Base-by-base conservation (phyloP, 2,797 vertebrate species). In the Rhinichthys osculus region DNA sequence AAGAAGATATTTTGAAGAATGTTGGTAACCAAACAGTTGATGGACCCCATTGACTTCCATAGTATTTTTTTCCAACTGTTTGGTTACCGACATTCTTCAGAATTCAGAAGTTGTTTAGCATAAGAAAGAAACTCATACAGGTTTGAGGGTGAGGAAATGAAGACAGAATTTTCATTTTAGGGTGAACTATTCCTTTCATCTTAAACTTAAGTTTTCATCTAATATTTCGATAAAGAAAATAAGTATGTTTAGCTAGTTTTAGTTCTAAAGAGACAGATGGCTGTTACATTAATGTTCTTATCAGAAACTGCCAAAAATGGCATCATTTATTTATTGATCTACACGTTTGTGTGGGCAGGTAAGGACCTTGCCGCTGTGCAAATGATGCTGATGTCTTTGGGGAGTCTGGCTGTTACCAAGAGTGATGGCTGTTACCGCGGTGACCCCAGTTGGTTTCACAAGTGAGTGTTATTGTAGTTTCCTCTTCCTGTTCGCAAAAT, bases 351-450 rank as follows among this genome's bases (percentile, higher is more conserved):
- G 95, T 54, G 67, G 91, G 21, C 88, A 97, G 96, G 93, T 73
- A 96, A 98, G 93, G 98, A 99, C 90, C 85, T 99, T 94, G 97
- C 98, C 0, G 96, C 97, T 0, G 98, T 99, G 83, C 98, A 99
- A 95, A 97, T 97, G 93, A 98, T 97, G 40, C 93, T 99, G 92
- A 94, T 98, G 96, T 94, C 97, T 77, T 91, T 99, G 93, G 98
- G 98, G 38, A 96, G 95, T 92, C 88, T 99, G 93, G 98, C 98
- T 0, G 96, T 98, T 89, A 98, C 98, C 88, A 99, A 97, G 93
- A 87, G 90, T 0, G 98, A 99, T 0, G 98, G 97, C 0, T 90
- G 93, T 88, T 99, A 98, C 93, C 95, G 92, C 0, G 98, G 98
- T 47, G 97, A 99, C 85, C 96, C 97, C 85, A 95, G 76, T 90